Conservation (phyloP, 2,113 vertebrate genomes). For the Pontoporia blainvillei region DNA sequence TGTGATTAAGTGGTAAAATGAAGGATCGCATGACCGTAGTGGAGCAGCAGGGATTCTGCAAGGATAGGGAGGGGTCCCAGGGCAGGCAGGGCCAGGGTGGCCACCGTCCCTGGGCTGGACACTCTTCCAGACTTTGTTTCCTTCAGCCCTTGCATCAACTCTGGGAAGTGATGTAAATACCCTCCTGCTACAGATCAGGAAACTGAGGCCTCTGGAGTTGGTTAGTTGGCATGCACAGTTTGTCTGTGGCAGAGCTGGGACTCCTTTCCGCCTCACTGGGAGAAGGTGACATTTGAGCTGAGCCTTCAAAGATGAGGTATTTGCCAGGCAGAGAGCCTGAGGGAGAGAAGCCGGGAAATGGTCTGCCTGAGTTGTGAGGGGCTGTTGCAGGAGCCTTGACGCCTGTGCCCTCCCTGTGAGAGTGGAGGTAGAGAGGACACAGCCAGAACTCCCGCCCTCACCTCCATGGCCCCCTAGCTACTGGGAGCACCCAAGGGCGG, state of each 20-base stretch:
- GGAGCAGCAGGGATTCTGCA: background rate
- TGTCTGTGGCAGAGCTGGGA: background rate
- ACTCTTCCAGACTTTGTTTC: background rate
- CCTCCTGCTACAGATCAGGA: background rate
- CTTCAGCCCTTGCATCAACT: background rate
- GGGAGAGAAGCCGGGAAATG: background rate
- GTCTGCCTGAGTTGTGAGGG: background rate
- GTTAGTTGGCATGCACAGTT: background rate
- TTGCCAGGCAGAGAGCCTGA: background rate
- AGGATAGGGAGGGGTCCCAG: background rate
- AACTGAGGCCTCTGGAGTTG: background rate
- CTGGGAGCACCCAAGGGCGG: background rate
- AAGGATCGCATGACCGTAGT: background rate
- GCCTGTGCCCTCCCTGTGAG: background rate
- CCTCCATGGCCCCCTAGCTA: background rate
- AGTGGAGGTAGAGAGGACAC: background rate
- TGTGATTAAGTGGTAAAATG: background rate
- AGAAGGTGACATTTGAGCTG: background rate
- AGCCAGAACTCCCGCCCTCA: background rate
- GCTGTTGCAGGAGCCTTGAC: background rate
- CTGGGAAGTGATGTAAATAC: background rate
- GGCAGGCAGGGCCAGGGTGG: background rate
- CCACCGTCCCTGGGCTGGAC: background rate
- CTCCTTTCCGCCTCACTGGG: background rate
- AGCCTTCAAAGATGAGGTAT: background rate